phyloP scores from a whole-genome alignment of 1,140 invertebrate species.

The Linepithema humile region DNA sequence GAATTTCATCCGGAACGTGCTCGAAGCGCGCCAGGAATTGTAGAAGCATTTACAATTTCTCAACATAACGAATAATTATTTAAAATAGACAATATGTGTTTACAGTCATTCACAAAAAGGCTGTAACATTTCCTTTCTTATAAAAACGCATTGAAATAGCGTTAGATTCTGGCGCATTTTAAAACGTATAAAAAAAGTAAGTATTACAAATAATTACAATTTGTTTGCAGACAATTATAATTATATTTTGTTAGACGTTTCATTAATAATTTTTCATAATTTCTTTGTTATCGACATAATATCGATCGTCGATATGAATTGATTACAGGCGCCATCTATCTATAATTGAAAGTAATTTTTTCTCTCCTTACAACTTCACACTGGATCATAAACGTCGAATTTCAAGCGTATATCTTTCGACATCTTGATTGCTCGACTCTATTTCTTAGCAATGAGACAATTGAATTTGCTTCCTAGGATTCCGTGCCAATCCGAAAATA shows the following conservation, averaged over 20 bases:
- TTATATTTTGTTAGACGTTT: too few species aligned
- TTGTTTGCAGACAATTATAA: too few species aligned
- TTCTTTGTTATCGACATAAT: too few species aligned
- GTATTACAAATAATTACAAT: too few species aligned
- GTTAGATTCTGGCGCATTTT: too few species aligned
- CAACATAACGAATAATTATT: background rate
- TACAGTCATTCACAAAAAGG: background rate
- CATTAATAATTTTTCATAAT: too few species aligned
- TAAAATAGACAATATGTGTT: background rate
- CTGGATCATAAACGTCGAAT: background rate
- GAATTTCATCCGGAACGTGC: background rate
- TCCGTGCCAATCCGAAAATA: background rate
- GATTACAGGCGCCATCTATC: background rate
- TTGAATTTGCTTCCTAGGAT: background rate
- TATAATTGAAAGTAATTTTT: background rate
- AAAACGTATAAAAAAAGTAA: too few species aligned
- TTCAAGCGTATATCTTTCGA: background rate
- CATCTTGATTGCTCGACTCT: background rate
- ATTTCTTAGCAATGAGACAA: too few species aligned
- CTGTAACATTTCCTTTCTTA: too few species aligned
- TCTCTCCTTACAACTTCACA: background rate
- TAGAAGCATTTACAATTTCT: background rate
- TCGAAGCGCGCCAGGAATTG: slow-evolving; percentile 51
- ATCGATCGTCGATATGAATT: too few species aligned
- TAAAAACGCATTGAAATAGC: too few species aligned